Base-by-base conservation (phyloP, 2,888 invertebrate species). In the Dynastes hyllus region DNA sequence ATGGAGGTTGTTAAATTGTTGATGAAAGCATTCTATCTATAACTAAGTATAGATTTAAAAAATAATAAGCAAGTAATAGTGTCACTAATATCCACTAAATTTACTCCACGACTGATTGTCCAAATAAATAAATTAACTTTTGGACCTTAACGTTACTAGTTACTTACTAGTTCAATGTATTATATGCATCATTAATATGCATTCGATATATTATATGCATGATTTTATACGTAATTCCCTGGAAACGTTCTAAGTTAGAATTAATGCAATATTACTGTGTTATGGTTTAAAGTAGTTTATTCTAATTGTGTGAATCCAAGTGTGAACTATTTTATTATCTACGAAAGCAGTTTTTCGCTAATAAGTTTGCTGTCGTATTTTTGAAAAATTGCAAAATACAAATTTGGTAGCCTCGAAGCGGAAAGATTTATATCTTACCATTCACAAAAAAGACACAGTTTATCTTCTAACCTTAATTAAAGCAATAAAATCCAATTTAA, bases 221-320 rank as follows among this genome's bases (percentile, higher is more conserved):
- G 45, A 45, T 45, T 45, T 11, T 45, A 8, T 45, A 11, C 27
- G 8, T 32, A 63, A 63, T 32, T 63, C 9, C 11, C 2, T 32
- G 32, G 13, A 63, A 13, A 63, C 32, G n/a, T 63, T 63, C 29
- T 37, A 63, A 29, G 37, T 63, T 63, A 32, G 32, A 69, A 51
- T 29, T 27, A 51, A 11, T 51, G 69, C 69, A 29, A 3, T 29
- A 51, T 29, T 27, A 51, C 40, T 40, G 16, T 4, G 67, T 22
- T 67, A 32, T 63, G 63, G 63, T 63, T 22, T 65, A 65, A 65
- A 65, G 3, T 40, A 51, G 4, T 69, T 22, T 29, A 51, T 69
- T 27, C 51, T 69, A 69, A 69, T 69, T 69, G 69, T 69, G 69
- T 50, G 69, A 69, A 69, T 69, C 69, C 51, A 69, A 69, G 51